Conservation (phyloP, 2,113 vertebrate genomes). For the Odontophorus gujanensis region DNA sequence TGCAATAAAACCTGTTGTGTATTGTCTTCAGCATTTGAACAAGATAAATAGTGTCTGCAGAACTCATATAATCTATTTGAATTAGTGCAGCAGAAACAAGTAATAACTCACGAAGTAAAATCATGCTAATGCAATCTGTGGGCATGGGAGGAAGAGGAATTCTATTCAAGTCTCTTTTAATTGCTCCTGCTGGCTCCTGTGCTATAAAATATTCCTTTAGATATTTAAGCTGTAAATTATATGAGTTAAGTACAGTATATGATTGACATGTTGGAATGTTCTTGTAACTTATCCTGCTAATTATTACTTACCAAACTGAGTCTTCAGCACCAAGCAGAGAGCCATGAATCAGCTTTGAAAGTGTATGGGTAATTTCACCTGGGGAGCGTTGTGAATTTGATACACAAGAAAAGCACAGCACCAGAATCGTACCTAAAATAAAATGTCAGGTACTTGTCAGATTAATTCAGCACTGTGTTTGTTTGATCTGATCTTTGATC, state of each 20-base stretch:
- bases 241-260: conserved; percentile 49
- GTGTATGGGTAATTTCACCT: not conserved
- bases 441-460: conserved; percentile 36
- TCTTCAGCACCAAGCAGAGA: not conserved
- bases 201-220: conserved; percentile 7
- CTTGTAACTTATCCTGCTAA: conserved; percentile 45
- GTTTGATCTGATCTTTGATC: conserved; percentile 67
- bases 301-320: conserved; percentile 20
- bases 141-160: not conserved
- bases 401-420: not conserved
- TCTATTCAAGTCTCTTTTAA: not conserved
- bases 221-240: conserved; percentile 51
- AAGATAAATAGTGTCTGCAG: not conserved
- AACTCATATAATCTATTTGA: not conserved
- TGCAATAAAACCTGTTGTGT: not conserved
- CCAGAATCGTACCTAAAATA: conserved; percentile 9
- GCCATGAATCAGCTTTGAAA: not conserved
- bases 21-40: conserved; percentile 11
- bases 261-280: conserved; percentile 36
- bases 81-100: conserved; percentile 12
- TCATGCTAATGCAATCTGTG: not conserved
- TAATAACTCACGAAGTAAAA: not conserved
- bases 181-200: not conserved
- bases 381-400: not conserved
- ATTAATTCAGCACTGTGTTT: conserved; percentile 43